Percentiles rank a stretch among this genome's conserved stretches.
phyloP scores from a whole-genome alignment of 2,113 vertebrate genomes.

The Motacilla tschutschensis region DNA sequence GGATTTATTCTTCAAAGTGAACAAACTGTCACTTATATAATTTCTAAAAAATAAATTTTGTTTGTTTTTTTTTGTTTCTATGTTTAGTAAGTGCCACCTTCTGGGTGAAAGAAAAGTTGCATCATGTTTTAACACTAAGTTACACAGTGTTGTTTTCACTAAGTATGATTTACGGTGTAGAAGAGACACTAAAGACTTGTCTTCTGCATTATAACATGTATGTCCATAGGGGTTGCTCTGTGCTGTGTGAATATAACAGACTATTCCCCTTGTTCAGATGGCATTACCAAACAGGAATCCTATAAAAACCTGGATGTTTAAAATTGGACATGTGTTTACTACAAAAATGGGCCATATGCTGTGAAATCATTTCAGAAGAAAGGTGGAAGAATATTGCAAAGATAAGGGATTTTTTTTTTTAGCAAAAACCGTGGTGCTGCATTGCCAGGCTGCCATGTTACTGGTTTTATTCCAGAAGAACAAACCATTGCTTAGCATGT shows the following conservation, averaged over 20 bases:
- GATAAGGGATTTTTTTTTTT: neutral
- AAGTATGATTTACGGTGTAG: fast-evolving
- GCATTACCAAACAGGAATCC: neutral
- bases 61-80: neutral
- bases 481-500: neutral
- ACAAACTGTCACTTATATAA: neutral
- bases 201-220: neutral
- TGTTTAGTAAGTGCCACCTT: neutral
- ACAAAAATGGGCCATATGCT: neutral
- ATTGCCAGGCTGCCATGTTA: neutral
- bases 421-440: neutral
- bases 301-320: neutral
- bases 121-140: neutral
- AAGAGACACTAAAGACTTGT: neutral
- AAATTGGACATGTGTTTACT: neutral
- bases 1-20: neutral
- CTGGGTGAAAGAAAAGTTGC: neutral
- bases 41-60: neutral
- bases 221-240: neutral
- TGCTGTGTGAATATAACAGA: neutral
- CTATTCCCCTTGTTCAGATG: neutral
- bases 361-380: neutral
- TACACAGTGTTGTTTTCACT: neutral
- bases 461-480: neutral
- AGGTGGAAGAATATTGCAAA: neutral